Evolutionary conservation across 2,888 invertebrate species (phyloP), one percentile per base, ranked within the genome.

Genomic region (Rotaria macrura): DNA sequence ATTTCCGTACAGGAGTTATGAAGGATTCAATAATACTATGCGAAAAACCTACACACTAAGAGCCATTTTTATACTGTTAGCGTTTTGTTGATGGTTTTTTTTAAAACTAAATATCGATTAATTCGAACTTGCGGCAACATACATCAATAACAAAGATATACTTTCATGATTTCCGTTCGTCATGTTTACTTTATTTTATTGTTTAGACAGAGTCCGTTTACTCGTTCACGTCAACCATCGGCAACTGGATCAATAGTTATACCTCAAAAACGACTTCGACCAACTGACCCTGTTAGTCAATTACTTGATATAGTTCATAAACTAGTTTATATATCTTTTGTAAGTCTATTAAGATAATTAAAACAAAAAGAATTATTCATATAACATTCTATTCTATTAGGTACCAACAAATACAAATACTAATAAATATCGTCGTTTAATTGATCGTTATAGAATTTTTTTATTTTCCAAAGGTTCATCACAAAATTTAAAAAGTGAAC

Each of bases 291-390:
- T 79, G 79, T 79, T 43, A 79, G 43, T 43, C 79, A 79, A 79
- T 43, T 79, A 43, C 79, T 79, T n/a, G 79, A 79, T 43, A 43
- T 79, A 14, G 79, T 79, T n/a, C 79, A 79, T 43, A 79, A 79
- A 79, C 3, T 79, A 25, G 43, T 79, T 43, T 43, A 43, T n/a
- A 79, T 79, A 25, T 43, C 79, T 10, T 43, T 25, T 12, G 79
- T 79, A 79, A n/a, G 79, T 43, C 23, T 4, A 14, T 74, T 74
- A 25, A 5, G 23, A n/a, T n/a, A n/a, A n/a, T n/a, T n/a, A 52
- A 52, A 57, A 3, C 5, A 25, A 34, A 5, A 29, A 20, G 1
- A 14, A 1, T 34, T 5, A 29, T 14, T 29, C 17, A 34, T 17
- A 4, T 25, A 38, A 43, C 43, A 12, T 9, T 40, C 40, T 40